phyloP scores from a whole-genome alignment of 2,888 invertebrate species.

The Xanthostigma xanthostigma region DNA sequence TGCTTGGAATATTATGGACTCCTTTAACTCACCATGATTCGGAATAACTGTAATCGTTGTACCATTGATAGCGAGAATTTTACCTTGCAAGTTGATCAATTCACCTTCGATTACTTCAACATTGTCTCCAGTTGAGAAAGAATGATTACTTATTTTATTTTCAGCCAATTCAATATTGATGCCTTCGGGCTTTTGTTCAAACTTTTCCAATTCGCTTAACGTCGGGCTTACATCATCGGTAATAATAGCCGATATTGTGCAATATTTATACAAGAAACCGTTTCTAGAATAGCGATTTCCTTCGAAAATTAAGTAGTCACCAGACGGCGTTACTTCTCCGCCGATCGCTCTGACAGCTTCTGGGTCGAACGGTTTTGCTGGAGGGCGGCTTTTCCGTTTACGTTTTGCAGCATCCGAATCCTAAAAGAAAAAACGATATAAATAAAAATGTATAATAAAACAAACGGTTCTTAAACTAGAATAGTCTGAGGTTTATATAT shows the following conservation, averaged over 20 bases:
- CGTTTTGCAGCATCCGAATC: slow-evolving; percentile 78
- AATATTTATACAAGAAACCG: slow-evolving; percentile 92
- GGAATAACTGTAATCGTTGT: slow-evolving; percentile 95
- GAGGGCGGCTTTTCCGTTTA: slow-evolving; percentile 77
- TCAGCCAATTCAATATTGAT: slow-evolving; percentile 72
- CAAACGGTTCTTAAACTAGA: too few relatives aligned
- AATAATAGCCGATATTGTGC: slow-evolving; percentile 87
- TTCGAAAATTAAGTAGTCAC: slow-evolving; percentile 93
- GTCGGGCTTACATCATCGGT: slow-evolving; percentile 92
- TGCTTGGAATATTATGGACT: slow-evolving; percentile 30
- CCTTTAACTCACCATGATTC: slow-evolving; percentile 87
- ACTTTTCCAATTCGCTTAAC: slow-evolving; percentile 85
- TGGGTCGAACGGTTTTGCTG: slow-evolving; percentile 88
- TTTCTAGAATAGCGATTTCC: slow-evolving; percentile 90
- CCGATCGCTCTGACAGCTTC: slow-evolving; percentile 84
- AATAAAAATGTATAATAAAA: too few relatives aligned
- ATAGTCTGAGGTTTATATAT: too few relatives aligned
- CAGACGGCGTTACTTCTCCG: slow-evolving; percentile 91
- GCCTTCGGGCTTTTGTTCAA: slow-evolving; percentile 80
- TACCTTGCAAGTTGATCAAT: slow-evolving; percentile 90
- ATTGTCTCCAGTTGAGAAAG: slow-evolving; percentile 91
- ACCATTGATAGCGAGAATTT: slow-evolving; percentile 90
- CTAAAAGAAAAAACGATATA: too few relatives aligned
- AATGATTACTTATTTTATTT: slow-evolving; percentile 62
- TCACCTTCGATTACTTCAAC: slow-evolving; percentile 96